Base-by-base conservation (phyloP, 2,113 vertebrate species). In the Pelusios castaneus region DNA sequence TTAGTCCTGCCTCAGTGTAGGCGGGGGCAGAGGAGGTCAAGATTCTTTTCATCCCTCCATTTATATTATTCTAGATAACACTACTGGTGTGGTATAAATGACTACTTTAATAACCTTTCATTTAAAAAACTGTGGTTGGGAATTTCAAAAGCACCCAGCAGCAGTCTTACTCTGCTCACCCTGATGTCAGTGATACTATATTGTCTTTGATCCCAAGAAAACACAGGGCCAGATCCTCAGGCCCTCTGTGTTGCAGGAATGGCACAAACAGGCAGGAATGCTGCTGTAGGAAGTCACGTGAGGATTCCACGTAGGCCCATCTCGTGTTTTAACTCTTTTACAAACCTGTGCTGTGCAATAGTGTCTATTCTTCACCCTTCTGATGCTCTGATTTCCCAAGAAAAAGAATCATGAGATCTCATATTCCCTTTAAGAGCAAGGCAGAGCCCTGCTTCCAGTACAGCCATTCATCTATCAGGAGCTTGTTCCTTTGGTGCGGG, bases 121-220 rank as follows among this genome's bases (percentile, higher is more conserved):
- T 60, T 95, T 95, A 93, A 73, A 84, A n/a, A 82, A 70, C 76
- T 77, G 55, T 0, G 9, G 84, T 76, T 77, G 88, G 22, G 89
- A 91, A 78, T 90, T 92, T 89, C 51, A 92, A 93, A 89, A 27
- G 82, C 56, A 90, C 79, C 84, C 52, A 52, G 82, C 54, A 75
- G 17, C 55, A 75, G 76, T 21, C 91, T 60, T 96, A 87, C 91
- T 92, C 89, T 60, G 85, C 13, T 96, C 19, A 73, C 51, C 21
- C 38, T 70, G 47, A 87, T 90, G 85, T 45, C 89, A 92, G 82
- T 84, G 67, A 41, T 67, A 96, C 67, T 11, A 8, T 73, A 73
- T 73, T 41, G n/a, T 34, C 21, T 73, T 73, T 41, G 10, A 24
- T 41, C 67, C 5, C 67, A 38, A 10, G 21, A 41, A 22, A 73